Evolutionary conservation across 2,113 vertebrate genomes (phyloP).

Genomic region (Nestor notabilis): DNA sequence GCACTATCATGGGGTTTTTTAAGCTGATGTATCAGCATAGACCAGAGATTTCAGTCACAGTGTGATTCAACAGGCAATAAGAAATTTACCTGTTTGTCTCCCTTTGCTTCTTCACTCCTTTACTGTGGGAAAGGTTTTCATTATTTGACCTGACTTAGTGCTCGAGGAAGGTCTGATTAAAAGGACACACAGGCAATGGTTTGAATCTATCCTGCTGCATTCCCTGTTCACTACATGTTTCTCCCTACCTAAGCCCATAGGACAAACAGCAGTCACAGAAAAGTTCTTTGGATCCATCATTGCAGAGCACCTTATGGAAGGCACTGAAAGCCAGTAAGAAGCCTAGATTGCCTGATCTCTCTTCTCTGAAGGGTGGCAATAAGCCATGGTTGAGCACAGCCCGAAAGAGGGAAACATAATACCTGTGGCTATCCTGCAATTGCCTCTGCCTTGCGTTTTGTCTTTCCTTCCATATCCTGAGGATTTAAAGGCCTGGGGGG

Average conservation of each 20-base stretch:
- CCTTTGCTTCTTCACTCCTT: neutral
- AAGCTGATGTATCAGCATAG: neutral
- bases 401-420: neutral
- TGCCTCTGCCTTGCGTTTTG: neutral
- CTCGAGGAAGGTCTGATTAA: neutral
- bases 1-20: neutral
- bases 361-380: neutral
- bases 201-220: neutral
- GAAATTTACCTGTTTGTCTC: neutral
- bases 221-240: neutral
- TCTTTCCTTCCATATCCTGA: neutral
- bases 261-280: neutral
- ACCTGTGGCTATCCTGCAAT: neutral
- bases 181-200: neutral
- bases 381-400: neutral
- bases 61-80: neutral
- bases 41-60: neutral
- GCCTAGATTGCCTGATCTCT: neutral
- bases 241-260: neutral
- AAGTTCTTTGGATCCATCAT: neutral
- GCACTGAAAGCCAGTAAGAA: neutral
- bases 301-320: neutral
- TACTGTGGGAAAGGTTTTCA: neutral
- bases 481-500: neutral
- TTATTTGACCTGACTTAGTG: neutral